Evolutionary conservation across 2,888 invertebrate species (phyloP), one percentile per base, ranked within the genome.

Genomic region (Sphinx pinastri): DNA sequence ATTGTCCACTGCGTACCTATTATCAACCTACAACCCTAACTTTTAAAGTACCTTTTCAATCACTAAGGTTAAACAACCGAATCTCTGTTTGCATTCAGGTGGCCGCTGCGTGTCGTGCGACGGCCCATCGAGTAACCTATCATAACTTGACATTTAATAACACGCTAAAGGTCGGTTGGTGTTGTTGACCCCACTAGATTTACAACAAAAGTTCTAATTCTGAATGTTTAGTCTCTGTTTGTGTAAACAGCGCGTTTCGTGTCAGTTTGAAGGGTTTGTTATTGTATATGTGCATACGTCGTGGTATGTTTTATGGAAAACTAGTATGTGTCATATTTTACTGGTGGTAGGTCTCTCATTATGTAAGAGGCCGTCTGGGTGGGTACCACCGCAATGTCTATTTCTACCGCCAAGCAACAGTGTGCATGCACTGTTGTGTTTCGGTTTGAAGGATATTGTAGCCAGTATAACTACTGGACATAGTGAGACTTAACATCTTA

Each of bases 111-210:
- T 63, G n/a, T n/a, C n/a, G n/a, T n/a, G n/a, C n/a, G 69, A 63
- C 60, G 38, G 69, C 16, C 54, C 54, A 19, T 69, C 54, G 52
- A 45, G 60, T 8, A 59, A 45, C 31, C 68, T 57, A 55, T 69
- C 63, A 52, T 45, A 67, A 58, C 45, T 57, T 67, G 67, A 70
- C 67, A 70, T 70, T 70, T 52, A 19, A 38, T 45, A 52, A 47
- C 59, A 52, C 70, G 58, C 19, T 16, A 70, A 70, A 70, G 70
- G 67, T 70, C 59, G 59, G 31, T 13, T 12, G 45, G 67, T 59
- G 51, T 49, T 51, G 51, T 70, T 70, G 70, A 70, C 70, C 70
- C 59, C 55, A n/a, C 45, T 51, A 67, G 59, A 54, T 57, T 52
- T 59, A 45, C 59, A 59, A 67, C 54, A 45, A 51, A 51, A 59